Evolutionary conservation across 2,797 vertebrate species (phyloP).

Genomic region (Microcaecilia unicolor): DNA sequence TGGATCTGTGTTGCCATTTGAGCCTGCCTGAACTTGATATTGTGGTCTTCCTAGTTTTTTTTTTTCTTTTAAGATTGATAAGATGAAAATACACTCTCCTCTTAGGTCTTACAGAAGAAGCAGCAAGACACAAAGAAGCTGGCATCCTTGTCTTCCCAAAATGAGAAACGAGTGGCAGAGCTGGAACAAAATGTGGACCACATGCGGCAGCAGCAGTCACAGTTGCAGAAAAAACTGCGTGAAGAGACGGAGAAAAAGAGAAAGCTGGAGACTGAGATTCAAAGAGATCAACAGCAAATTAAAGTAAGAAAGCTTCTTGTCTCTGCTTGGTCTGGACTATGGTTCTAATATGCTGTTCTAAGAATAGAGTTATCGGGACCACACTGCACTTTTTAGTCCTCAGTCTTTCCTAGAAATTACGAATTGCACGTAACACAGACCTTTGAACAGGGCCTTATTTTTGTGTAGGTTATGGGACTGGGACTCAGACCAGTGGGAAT

Average conservation of each 20-base stretch:
- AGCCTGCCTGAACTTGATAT: too few species aligned
- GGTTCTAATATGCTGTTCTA: too few species aligned
- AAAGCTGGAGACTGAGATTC: conserved; percentile 54
- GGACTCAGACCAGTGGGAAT: too few species aligned
- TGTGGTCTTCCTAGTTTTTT: too few species aligned
- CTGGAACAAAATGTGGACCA: conserved; percentile 63
- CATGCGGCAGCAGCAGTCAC: conserved; percentile 62
- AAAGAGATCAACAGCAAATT: conserved; percentile 54
- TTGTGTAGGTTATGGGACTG: too few species aligned
- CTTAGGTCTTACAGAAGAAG: conserved; percentile 53
- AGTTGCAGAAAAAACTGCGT: conserved; percentile 55
- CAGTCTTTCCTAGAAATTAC: too few species aligned
- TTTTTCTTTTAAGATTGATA: conserved; percentile 8
- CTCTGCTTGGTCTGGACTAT: conserved; percentile 42
- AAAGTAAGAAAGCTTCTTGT: conserved; percentile 38
- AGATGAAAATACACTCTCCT: conserved; percentile 15
- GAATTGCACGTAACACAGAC: too few species aligned
- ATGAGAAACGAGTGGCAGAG: conserved; percentile 56
- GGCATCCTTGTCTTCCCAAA: conserved; percentile 61
- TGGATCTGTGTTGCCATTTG: too few species aligned
- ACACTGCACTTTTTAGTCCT: too few species aligned
- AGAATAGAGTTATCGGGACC: too few species aligned
- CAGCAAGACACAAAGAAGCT: conserved; percentile 56
- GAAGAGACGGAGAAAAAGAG: conserved; percentile 49
- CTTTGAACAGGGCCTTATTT: too few species aligned